A percentile compares a stretch with the other conserved stretches of the same genome.
Evolutionary conservation across 2,113 vertebrate genomes (phyloP).

Genomic region (Sander vitreus): DNA sequence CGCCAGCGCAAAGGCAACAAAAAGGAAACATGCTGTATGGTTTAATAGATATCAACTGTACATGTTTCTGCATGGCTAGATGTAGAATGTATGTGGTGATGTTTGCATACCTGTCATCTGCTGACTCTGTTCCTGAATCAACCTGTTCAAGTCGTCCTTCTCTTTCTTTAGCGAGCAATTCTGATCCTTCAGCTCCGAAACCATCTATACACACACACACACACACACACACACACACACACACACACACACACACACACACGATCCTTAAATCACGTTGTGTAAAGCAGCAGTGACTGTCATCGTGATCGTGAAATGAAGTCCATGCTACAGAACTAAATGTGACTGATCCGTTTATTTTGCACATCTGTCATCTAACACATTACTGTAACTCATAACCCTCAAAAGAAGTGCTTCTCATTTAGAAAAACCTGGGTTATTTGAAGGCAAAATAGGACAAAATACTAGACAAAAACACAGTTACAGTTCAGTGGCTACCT

Average conservation of each 20-base stretch:
- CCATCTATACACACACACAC: slow-evolving; percentile 84
- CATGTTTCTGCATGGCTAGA: no score
- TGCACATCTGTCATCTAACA: neutral
- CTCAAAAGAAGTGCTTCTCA: neutral
- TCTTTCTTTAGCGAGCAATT: slow-evolving; percentile 93
- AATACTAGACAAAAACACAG: neutral
- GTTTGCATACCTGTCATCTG: slow-evolving; percentile 91
- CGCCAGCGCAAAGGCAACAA: neutral
- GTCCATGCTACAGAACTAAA: neutral
- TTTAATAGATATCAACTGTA: neutral
- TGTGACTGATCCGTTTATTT: neutral
- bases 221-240: slow-evolving; percentile 44
- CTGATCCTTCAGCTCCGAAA: slow-evolving; percentile 93
- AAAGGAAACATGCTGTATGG: neutral
- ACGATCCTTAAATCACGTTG: neutral
- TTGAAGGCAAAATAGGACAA: neutral
- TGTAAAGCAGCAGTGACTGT: neutral
- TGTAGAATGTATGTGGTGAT: neutral
- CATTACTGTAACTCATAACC: neutral
- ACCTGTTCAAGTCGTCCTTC: slow-evolving; percentile 93
- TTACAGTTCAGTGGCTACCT: slow-evolving; percentile 22
- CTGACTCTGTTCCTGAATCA: slow-evolving; percentile 93
- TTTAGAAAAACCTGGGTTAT: neutral
- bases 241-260: slow-evolving; percentile 24
- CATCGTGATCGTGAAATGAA: neutral